Evolutionary conservation across 1,140 invertebrate genomes (phyloP).

Genomic region (Drosophila pandora): DNA sequence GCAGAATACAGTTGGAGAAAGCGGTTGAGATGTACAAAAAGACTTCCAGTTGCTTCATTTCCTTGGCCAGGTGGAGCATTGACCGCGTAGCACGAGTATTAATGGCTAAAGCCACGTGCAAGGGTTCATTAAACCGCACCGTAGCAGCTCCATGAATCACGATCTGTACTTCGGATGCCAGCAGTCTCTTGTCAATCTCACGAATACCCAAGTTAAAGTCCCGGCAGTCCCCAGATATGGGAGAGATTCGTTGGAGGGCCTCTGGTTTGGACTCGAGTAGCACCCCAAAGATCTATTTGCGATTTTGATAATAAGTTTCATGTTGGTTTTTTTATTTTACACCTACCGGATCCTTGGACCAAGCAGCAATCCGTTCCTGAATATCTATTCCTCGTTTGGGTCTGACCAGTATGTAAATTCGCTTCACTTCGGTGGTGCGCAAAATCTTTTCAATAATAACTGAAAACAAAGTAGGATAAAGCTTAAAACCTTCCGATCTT

Average conservation of each 20-base stretch:
- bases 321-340: background rate
- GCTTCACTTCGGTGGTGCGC: conserved; percentile 88
- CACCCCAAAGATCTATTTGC: conserved; percentile 36
- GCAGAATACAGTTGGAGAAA: conserved; percentile 88
- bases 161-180: conserved; percentile 85
- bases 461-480: conserved; percentile 36
- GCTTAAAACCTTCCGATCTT: background rate
- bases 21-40: conserved; percentile 90
- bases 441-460: conserved; percentile 91
- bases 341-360: conserved; percentile 85
- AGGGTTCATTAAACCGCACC: conserved; percentile 91
- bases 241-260: conserved; percentile 26
- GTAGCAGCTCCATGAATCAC: conserved; percentile 95
- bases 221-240: conserved; percentile 86
- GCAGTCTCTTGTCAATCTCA: conserved; percentile 84
- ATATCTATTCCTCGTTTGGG: conserved; percentile 90
- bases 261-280: conserved; percentile 24
- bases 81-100: conserved; percentile 86
- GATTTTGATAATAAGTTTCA: background rate
- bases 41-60: conserved; percentile 88
- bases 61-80: conserved; percentile 84
- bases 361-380: conserved; percentile 87
- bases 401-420: conserved; percentile 90
- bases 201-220: conserved; percentile 88
- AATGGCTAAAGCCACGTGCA: conserved; percentile 86